Evolutionary conservation across 30 jellyfish, hydroid and myxozoan genomes (phyloP).

Genomic region (Catostylus mosaicus): DNA sequence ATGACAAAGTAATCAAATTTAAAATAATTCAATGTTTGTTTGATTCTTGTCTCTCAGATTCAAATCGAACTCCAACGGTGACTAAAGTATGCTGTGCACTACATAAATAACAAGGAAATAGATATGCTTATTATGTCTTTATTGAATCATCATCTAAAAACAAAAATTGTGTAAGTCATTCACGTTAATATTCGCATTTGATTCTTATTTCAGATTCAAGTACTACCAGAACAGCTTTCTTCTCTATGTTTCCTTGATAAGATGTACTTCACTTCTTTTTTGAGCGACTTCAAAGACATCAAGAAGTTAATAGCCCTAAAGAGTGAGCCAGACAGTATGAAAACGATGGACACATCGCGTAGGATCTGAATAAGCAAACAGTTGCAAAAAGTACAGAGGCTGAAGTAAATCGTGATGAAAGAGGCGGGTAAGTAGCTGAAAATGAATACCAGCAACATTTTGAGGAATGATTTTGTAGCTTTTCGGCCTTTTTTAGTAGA

Average conservation of each 20-base stretch:
- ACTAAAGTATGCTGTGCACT: no score
- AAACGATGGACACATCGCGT: conserved; percentile 51
- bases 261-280: conserved; percentile 15
- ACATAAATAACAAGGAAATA: no score
- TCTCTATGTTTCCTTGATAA: conserved; percentile 4
- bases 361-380: conserved; percentile 30
- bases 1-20: no score
- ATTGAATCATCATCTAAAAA: no score
- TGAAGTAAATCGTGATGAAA: conserved; percentile 41
- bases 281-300: conserved; percentile 15
- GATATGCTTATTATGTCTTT: no score
- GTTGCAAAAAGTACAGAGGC: conserved; percentile 36
- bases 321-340: conserved; percentile 59
- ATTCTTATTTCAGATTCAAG: neutral
- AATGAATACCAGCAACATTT: conserved; percentile 50
- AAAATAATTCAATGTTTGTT: no score
- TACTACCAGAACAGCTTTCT: neutral
- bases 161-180: no score
- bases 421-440: conserved; percentile 61
- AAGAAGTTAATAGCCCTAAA: conserved; percentile 57
- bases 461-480: conserved; percentile 47
- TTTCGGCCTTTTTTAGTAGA: conserved; percentile 25
- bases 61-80: no score
- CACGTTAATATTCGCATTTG: no score
- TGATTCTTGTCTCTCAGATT: no score